These are phyloP conservation scores for Corapipo altera DNA, from an alignment of 2,113 vertebrate genomes.

Conservation along the genomic window DNA sequence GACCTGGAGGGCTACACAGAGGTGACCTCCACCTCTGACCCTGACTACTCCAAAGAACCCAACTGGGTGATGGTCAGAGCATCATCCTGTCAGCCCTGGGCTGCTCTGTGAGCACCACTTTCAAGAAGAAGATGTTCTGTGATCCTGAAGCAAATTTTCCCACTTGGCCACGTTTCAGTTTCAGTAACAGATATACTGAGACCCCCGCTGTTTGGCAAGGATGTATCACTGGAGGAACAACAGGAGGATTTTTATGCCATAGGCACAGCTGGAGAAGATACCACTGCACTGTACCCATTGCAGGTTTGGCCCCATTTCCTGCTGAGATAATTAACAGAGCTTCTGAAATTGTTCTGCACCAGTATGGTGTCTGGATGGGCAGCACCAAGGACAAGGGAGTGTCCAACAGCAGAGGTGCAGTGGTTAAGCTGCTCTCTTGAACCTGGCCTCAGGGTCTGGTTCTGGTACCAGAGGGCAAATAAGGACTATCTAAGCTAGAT, in stretches of 20 bases:
- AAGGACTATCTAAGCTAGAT: background rate
- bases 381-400: background rate
- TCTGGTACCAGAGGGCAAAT: background rate
- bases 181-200: background rate
- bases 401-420: background rate
- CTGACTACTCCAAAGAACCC: background rate
- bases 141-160: background rate
- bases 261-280: background rate
- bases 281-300: background rate
- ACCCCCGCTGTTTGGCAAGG: fast-evolving
- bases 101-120: background rate
- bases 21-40: background rate
- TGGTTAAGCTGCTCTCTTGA: background rate
- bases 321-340: background rate
- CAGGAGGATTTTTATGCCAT: background rate
- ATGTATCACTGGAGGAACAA: background rate
- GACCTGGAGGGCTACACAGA: background rate
- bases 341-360: background rate
- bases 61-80: background rate
- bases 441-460: background rate
- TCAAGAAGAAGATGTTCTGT: background rate
- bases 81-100: background rate
- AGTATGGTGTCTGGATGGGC: fast-evolving
- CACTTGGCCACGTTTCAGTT: background rate
- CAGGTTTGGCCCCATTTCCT: background rate